A percentile compares a stretch with the other conserved stretches of the same genome.
phyloP scores from a whole-genome alignment of 2,113 vertebrate genomes.

The Lucifuga dentata region DNA sequence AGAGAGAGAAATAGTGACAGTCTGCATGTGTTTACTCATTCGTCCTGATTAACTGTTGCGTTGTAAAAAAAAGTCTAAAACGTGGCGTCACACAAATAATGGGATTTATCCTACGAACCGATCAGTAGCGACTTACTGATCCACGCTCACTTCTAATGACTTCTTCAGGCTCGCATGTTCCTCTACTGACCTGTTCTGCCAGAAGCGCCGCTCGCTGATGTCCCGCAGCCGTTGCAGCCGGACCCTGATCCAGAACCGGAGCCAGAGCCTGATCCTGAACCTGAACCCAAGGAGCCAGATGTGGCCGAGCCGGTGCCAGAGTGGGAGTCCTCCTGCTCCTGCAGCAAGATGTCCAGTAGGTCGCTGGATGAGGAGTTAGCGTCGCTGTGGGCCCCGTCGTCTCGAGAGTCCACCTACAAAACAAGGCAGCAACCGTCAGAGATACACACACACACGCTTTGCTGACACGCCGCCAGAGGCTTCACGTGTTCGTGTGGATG shows the following conservation, averaged over 20 bases:
- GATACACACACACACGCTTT: neutral
- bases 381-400: conserved; percentile 79
- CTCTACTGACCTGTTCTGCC: conserved; percentile 84
- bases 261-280: conserved; percentile 70
- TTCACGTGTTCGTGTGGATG: neutral
- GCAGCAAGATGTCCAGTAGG: conserved; percentile 88
- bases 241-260: conserved; percentile 72
- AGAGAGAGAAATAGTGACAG: neutral
- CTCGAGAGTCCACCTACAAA: conserved; percentile 67
- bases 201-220: conserved; percentile 77
- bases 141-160: too few species aligned
- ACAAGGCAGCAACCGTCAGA: conserved; percentile 5
- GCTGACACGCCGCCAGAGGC: rapidly evolving
- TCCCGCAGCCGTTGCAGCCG: conserved; percentile 83
- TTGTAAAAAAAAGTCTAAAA: too few species aligned
- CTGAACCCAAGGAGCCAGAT: conserved; percentile 78
- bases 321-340: conserved; percentile 88
- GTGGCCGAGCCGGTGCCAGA: conserved; percentile 89
- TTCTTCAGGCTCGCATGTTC: neutral
- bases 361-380: conserved; percentile 88
- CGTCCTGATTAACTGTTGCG: neutral
- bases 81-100: too few species aligned
- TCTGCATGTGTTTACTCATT: neutral
- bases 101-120: too few species aligned
- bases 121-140: too few species aligned